Evolutionary conservation across 2,888 invertebrate genomes (phyloP), one percentile per base, ranked within the genome.

Genomic region (Tromatobia lineatoria): DNA sequence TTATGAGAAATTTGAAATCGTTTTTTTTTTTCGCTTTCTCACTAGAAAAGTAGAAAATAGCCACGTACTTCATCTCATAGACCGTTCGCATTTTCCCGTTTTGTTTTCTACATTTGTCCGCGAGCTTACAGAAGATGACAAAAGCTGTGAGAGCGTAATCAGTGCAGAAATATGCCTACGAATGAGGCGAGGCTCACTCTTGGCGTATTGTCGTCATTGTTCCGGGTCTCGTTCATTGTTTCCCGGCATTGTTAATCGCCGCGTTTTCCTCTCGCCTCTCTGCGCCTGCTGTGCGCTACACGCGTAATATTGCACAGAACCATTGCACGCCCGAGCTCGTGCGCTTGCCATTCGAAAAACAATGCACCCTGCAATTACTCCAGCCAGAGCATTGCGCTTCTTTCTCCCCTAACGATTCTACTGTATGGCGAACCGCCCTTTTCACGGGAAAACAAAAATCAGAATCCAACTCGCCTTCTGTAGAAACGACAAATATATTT

Each of bases 221-320:
- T 90, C 88, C 80, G 78, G 79, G 83, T 80, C 76, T 78, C 86
- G 85, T 83, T 90, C 89, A 91, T 92, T 92, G 91, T 92, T 92
- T 91, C 89, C 89, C 89, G 88, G 89, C 90, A 90, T 91, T 90
- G 91, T 91, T 92, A 88, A 92, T 92, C 88, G 90, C 88, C 86
- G 85, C 81, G 87, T 83, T 84, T 86, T 80, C 85, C 86, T 84
- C 83, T 77, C 80, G 64, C 73, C 73, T 76, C 73, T 59, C 69
- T 66, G 64, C 61, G 34, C 8, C 34, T 18, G 61, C 74, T 70
- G 18, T 61, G 50, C 20, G 50, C n/a, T 50, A 34, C 74, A 47
- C 20, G 42, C 25, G 66, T 82, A 83, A 73, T 81, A 64, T 79
- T 45, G 80, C 86, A 61, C 80, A 45, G 61, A 69, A 73, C 83